phyloP scores from a whole-genome alignment of 2,888 invertebrate genomes.

The Laspeyria flexula region DNA sequence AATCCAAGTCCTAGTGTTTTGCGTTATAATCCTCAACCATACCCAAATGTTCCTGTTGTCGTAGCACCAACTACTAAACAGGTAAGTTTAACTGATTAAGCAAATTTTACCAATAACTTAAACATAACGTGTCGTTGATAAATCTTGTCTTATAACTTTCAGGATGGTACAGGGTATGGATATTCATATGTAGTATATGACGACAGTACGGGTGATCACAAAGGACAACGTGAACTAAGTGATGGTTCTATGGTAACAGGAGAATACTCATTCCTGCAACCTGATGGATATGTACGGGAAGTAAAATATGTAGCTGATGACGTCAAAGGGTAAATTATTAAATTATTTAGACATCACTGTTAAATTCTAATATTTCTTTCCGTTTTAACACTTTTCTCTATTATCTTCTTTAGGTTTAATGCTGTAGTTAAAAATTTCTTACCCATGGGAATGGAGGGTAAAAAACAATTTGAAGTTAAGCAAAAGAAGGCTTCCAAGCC shows the following conservation, averaged over 20 bases:
- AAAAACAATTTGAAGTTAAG: slow-evolving; percentile 24
- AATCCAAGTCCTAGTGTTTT: slow-evolving; percentile 59
- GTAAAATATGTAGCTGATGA: slow-evolving; percentile 85
- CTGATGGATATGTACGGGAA: slow-evolving; percentile 82
- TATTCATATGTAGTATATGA: slow-evolving; percentile 85
- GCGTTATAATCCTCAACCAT: slow-evolving; percentile 52
- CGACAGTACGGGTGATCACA: slow-evolving; percentile 83
- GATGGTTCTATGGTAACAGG: slow-evolving; percentile 84
- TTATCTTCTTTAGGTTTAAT: slow-evolving; percentile 62
- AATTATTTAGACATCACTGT: neutral
- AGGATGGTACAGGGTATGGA: slow-evolving; percentile 67
- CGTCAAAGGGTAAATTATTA: slow-evolving; percentile 67
- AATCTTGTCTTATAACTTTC: neutral
- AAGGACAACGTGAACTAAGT: slow-evolving; percentile 81
- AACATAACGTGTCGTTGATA: too few species aligned
- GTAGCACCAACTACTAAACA: slow-evolving; percentile 56
- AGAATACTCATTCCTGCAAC: slow-evolving; percentile 82
- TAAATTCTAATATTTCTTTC: neutral
- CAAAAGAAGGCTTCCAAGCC: slow-evolving; percentile 37
- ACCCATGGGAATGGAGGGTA: slow-evolving; percentile 44
- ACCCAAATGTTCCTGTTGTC: slow-evolving; percentile 59
- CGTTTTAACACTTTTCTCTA: slow-evolving; percentile 1
- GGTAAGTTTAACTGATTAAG: too few species aligned
- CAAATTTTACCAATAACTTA: too few species aligned
- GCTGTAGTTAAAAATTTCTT: slow-evolving; percentile 73